phyloP scores from a whole-genome alignment of 2,888 invertebrate species.

The Abscondita cerata region DNA sequence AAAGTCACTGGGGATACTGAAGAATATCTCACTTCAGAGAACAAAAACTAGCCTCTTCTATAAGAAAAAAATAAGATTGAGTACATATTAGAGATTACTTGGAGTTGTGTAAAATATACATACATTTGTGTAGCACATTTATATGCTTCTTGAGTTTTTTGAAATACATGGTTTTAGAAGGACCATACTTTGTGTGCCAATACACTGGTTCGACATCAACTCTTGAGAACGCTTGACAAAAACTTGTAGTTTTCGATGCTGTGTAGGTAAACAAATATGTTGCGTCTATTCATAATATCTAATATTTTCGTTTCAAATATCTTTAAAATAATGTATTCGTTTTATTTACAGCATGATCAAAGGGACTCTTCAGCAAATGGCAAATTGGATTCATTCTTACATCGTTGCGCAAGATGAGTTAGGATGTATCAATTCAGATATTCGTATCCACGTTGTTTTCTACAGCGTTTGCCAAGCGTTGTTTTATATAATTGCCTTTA shows the following conservation, averaged over 20 bases:
- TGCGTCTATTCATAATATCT: neutral
- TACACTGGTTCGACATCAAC: too few relatives aligned
- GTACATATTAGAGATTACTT: too few relatives aligned
- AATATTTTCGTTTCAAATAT: neutral
- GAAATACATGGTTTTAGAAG: too few relatives aligned
- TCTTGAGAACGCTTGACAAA: neutral
- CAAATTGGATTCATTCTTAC: slow-evolving; percentile 86
- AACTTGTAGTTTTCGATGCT: neutral
- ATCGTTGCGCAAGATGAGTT: slow-evolving; percentile 71
- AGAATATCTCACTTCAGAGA: too few relatives aligned
- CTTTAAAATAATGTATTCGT: neutral
- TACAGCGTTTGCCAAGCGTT: slow-evolving; percentile 91
- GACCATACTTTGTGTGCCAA: too few relatives aligned
- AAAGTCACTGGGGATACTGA: too few relatives aligned
- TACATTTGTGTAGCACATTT: too few relatives aligned
- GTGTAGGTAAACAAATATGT: too few relatives aligned
- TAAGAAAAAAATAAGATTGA: too few relatives aligned
- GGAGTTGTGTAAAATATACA: too few relatives aligned
- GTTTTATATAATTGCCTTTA: slow-evolving; percentile 91
- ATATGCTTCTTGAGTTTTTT: neutral
- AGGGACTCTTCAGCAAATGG: slow-evolving; percentile 71
- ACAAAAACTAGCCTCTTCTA: too few relatives aligned
- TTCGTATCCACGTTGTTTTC: slow-evolving; percentile 84
- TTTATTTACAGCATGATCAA: slow-evolving; percentile 65
- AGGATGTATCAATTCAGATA: slow-evolving; percentile 63